A percentile compares a stretch with the other conserved stretches of the same genome.
Conservation (phyloP, 2,888 invertebrate species). For the Eustalomyia histrio region DNA sequence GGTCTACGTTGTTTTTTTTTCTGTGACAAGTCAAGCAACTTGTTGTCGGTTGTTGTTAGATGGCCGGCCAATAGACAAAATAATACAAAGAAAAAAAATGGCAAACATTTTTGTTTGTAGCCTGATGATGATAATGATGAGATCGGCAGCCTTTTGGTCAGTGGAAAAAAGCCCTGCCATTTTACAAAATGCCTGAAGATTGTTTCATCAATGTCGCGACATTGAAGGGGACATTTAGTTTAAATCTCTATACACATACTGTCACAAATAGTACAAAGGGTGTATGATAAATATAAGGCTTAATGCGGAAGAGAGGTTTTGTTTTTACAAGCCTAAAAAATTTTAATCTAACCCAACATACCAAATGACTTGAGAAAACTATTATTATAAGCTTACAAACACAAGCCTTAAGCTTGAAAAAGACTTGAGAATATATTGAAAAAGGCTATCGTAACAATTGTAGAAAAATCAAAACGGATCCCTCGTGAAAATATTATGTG, state of each 20-base stretch:
- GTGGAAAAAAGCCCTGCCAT: slow-evolving; percentile 47
- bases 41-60: slow-evolving; percentile 47
- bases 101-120: slow-evolving; percentile 22
- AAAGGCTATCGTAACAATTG: no score
- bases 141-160: slow-evolving; percentile 60
- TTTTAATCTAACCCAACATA: no score
- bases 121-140: slow-evolving; percentile 42
- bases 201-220: slow-evolving; percentile 69
- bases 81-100: not conserved
- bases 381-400: no score
- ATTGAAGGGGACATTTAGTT: slow-evolving; percentile 54
- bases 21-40: slow-evolving; percentile 61
- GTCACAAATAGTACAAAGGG: not conserved
- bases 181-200: slow-evolving; percentile 61
- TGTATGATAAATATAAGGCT: no score
- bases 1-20: slow-evolving; percentile 60
- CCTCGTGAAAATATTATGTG: no score
- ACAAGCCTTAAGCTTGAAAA: no score
- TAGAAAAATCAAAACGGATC: no score
- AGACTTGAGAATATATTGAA: no score
- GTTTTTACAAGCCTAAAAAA: no score
- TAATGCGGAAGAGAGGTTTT: no score
- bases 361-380: no score
- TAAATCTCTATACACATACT: slow-evolving; percentile 30
- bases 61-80: slow-evolving; percentile 21